Conservation (phyloP, 2,113 vertebrate species). For the Entomyzon cyanotis region DNA sequence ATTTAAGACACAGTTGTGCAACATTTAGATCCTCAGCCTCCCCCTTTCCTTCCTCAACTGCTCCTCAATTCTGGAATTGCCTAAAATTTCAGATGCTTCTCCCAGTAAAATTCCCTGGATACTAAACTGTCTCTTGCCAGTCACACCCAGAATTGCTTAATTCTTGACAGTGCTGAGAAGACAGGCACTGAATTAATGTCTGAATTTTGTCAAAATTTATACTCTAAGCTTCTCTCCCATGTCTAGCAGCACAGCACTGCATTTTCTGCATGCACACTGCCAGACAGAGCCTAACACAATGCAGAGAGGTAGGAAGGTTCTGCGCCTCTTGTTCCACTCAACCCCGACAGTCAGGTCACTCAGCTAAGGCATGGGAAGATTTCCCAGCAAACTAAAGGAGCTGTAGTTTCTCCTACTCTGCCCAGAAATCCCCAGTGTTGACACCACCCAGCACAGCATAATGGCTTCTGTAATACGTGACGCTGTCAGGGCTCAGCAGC, state of each 20-base stretch:
- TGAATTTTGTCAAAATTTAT: conserved; percentile 23
- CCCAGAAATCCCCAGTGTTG: background rate
- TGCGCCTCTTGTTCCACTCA: background rate
- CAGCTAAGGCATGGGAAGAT: background rate
- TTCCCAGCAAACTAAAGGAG: background rate
- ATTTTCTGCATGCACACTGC: background rate
- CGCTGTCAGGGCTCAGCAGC: fast-evolving
- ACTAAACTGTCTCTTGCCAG: background rate
- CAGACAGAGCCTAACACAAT: background rate
- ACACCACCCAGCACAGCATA: background rate
- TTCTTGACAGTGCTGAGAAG: background rate
- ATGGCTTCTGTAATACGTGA: background rate
- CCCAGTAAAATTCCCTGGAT: background rate
- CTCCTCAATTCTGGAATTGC: background rate
- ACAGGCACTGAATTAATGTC: background rate
- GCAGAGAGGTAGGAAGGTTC: background rate
- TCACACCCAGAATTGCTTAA: conserved; percentile 58
- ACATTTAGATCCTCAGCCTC: background rate
- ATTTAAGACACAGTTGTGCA: background rate
- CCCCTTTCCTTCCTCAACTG: background rate
- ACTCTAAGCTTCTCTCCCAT: background rate
- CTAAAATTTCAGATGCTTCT: conserved; percentile 20
- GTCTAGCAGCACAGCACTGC: background rate
- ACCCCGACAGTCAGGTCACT: background rate
- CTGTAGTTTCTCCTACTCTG: background rate